Base-by-base conservation (phyloP, 2,113 vertebrate species). In the Fulica atra region DNA sequence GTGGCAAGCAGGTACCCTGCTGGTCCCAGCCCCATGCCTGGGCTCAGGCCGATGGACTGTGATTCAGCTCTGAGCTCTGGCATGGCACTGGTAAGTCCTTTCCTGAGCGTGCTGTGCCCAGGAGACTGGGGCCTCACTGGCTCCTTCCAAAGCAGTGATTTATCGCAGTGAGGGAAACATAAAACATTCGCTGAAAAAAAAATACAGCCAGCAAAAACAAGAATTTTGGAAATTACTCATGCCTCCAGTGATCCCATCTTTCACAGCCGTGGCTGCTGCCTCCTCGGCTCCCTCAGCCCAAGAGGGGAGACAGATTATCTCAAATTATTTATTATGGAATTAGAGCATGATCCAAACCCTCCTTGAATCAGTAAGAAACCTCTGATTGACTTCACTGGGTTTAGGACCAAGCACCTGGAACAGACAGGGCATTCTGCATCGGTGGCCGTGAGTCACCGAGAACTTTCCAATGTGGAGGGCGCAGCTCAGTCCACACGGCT, bases 221-320 rank as follows among this genome's bases (percentile, higher is more conserved):
- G 78, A 81, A 93, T 91, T 97, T 95, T 85, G 64, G 96, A 63
- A 81, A 92, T 89, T 59, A 82, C 96, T 93, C 86, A 80, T 81
- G 93, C 88, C 63, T 94, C 85, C 94, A 81, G 76, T 8, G 7
- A 82, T 69, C 46, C 72, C 76, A 84, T 92, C 86, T 66, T 85
- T 91, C 92, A 82, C 65, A 84, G 81, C 68, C 73, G 83, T 66
- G 95, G 68, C 88, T 86, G 24, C 96, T 93, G 89, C 92, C 50
- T 87, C 59, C 72, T 73, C 29, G 35, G 51, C 71, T 77, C 70
- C 79, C 56, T 82, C 66, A 36, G 57, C 69, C 83, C 71, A 33
- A 86, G 86, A 94, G 42, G 60, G 76, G 92, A 90, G 86, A 78
- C 56, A 56, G 89, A 93, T 89, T 77, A 92, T 66, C 93, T 68